Evolutionary conservation across 2,113 vertebrate genomes (phyloP).

Genomic region (Mus spicilegus): DNA sequence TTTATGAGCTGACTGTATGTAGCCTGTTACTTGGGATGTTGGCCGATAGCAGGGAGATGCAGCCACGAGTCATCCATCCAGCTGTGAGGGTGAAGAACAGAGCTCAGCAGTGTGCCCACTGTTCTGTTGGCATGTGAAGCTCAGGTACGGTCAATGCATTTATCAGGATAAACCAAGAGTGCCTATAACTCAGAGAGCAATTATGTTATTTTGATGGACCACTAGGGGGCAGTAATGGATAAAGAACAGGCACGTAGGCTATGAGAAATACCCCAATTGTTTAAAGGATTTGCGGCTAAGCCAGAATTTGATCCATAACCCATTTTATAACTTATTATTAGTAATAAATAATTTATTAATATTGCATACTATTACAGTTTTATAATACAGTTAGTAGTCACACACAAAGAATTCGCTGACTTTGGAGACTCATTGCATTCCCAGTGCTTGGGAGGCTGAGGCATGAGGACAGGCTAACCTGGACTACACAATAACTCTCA

Average conservation of each 20-base stretch:
- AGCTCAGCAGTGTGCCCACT: not conserved
- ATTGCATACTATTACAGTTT: not conserved
- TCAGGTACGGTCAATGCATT: not conserved
- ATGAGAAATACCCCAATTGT: fast-evolving
- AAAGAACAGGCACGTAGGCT: not conserved
- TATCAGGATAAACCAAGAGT: not conserved
- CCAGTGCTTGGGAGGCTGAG: not conserved
- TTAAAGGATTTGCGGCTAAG: not conserved
- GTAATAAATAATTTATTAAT: not conserved
- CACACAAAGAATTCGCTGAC: not conserved
- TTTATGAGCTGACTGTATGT: not conserved
- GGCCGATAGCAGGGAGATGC: not conserved
- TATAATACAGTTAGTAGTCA: not conserved
- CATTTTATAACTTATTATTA: not conserved
- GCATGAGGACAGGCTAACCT: not conserved
- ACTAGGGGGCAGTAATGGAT: slow-evolving; percentile 83
- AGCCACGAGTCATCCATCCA: not conserved
- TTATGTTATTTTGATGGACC: slow-evolving; percentile 51
- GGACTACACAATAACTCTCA: not conserved
- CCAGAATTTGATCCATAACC: not conserved
- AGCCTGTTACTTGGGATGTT: too few species aligned
- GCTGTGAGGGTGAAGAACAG: not conserved
- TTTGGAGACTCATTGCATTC: not conserved
- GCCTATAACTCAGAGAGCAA: too few species aligned
- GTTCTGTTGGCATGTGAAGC: not conserved